phyloP scores from a whole-genome alignment of 92 coral and sea anemone species.

The Diadumene lineata region DNA sequence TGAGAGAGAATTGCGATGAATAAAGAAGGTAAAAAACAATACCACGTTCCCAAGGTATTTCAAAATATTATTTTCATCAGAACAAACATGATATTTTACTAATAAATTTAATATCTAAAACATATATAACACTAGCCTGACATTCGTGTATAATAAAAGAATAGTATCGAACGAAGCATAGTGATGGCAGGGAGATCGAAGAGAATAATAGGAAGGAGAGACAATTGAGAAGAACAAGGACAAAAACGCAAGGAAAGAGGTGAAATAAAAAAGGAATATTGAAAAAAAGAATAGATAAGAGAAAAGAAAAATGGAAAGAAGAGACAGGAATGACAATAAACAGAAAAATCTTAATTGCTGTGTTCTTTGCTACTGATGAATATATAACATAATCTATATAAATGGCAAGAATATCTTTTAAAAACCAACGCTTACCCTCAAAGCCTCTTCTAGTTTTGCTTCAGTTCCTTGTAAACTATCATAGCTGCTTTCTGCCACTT shows the following conservation, averaged over 20 bases:
- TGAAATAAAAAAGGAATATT: not conserved
- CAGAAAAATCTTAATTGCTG: not conserved
- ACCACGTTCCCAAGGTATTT: too few species aligned
- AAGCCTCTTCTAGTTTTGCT: constrained; percentile 71
- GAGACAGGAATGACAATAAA: not conserved
- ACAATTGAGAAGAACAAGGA: not conserved
- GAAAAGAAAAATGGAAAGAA: not conserved
- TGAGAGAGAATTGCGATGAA: too few species aligned
- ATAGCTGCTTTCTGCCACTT: constrained; percentile 75
- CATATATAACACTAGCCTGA: too few species aligned
- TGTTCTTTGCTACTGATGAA: not conserved
- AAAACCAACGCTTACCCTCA: constrained; percentile 58
- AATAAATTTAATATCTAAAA: too few species aligned
- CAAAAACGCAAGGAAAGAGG: not conserved
- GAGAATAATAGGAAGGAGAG: not conserved
- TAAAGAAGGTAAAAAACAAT: too few species aligned
- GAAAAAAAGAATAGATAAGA: constrained; percentile 1
- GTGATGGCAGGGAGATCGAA: not conserved
- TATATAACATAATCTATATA: not conserved
- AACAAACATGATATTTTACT: too few species aligned
- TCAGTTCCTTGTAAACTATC: constrained; percentile 77
- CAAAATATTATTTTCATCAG: too few species aligned
- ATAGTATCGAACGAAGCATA: too few species aligned
- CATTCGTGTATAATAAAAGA: too few species aligned
- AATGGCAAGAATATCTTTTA: not conserved